phyloP scores from a whole-genome alignment of 2,888 invertebrate species.

The Ichneumoninae sp. region DNA sequence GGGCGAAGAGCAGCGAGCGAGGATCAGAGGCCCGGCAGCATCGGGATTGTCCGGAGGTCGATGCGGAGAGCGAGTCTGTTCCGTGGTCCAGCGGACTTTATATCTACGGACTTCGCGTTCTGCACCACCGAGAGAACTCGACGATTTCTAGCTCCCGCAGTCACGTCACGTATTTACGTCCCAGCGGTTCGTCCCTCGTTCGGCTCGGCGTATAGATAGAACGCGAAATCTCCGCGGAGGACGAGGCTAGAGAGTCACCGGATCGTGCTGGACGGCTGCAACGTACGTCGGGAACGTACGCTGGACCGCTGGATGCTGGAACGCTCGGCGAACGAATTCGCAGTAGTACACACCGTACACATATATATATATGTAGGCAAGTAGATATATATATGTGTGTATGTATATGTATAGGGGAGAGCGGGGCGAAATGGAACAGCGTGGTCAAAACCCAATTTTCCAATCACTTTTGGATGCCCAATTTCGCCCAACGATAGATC shows the following conservation, averaged over 20 bases:
- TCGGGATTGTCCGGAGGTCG: conserved; percentile 49
- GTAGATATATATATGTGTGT: too few species aligned
- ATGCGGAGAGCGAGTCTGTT: conserved; percentile 32
- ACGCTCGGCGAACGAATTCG: conserved; percentile 24
- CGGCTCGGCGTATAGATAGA: conserved; percentile 40
- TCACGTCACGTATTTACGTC: conserved; percentile 62
- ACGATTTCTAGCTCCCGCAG: conserved; percentile 45
- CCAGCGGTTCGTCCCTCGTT: conserved; percentile 52
- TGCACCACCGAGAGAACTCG: conserved; percentile 18
- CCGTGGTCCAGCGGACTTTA: conserved; percentile 5
- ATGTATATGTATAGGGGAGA: too few species aligned
- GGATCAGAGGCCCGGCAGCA: conserved; percentile 37
- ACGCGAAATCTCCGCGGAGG: conserved; percentile 57
- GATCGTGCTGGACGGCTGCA: not conserved
- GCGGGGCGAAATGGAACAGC: too few species aligned
- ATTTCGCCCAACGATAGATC: too few species aligned
- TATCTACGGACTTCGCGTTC: not conserved
- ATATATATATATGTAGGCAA: not conserved
- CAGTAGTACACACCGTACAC: not conserved
- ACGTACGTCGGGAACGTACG: conserved; percentile 30
- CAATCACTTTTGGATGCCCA: too few species aligned
- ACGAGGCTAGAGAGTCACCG: conserved; percentile 34
- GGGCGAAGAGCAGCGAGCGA: conserved; percentile 7
- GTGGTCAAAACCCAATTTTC: too few species aligned
- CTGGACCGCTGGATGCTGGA: conserved; percentile 26